Evolutionary conservation across 2,113 vertebrate genomes (phyloP), one percentile per base, ranked within the genome.

Genomic region (Trematomus loennbergii): DNA sequence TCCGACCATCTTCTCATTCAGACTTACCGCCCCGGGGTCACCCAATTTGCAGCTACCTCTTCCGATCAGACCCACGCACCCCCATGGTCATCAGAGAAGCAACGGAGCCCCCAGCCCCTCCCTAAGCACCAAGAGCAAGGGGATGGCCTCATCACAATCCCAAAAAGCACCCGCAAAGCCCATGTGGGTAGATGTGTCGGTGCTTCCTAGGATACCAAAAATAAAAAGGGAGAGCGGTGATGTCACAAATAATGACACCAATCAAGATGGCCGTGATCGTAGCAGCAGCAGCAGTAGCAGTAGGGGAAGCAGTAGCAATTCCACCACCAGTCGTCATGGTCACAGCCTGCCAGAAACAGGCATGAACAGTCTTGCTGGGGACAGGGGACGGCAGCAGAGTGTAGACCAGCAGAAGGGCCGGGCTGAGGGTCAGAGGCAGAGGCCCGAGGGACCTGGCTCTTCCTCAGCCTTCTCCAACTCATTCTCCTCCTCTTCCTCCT

Each of bases 131-230:
- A 93, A 90, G 58, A 80, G 81, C 63, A 91, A 79, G 20, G 88
- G 17, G 62, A 22, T n/a, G 9, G 49, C 63, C 43, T 36, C 8
- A 33, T 73, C 82, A 52, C 89, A 82, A 50, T 60, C 75, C 5
- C 54, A 87, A 8, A 96, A 93, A 66, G 88, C 81, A 18, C 76
- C 94, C 9, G 75, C 82, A 5, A 96, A 95, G 50, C 93, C 96
- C 7, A 91, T 92, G 70, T 94, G 94, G 95, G 93, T 95, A 6
- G 96, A 96, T 67, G 94, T 98, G 79, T 96, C 96, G 0, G 95
- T 95, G 78, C 95, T 99, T 55, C 98, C 98, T 58, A 94, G 96
- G 87, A 99, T 98, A 96, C 98, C 98, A 94, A 99, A 97, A 96
- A 95, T 98, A 85, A 97, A 95, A 90, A 95, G 92, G 75, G 96